Conservation (phyloP, 2,888 invertebrate species). For the Junonia oenone region DNA sequence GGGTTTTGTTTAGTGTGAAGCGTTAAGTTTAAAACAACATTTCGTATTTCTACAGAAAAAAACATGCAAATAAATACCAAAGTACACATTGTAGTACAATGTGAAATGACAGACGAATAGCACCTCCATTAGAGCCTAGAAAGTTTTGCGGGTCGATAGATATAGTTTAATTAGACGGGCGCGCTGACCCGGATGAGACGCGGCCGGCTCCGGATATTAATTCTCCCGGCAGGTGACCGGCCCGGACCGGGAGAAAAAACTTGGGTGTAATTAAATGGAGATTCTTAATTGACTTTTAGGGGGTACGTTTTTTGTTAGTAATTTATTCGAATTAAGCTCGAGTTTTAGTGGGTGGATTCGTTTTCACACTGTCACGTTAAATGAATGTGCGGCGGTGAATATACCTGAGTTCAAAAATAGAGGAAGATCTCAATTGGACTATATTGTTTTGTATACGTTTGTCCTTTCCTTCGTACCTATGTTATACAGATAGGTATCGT, state of each 20-base stretch:
- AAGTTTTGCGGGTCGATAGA: constrained; percentile 5
- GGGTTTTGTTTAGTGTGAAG: too few relatives aligned
- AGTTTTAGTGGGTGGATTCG: neutral
- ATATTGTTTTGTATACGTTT: too few relatives aligned
- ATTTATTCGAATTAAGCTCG: neutral
- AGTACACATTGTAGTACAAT: too few relatives aligned
- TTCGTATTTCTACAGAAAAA: too few relatives aligned
- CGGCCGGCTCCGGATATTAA: constrained; percentile 26
- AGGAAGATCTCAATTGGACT: too few relatives aligned
- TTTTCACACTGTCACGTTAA: neutral
- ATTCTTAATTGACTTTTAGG: neutral
- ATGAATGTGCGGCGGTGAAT: too few relatives aligned
- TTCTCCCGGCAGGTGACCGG: constrained; percentile 7
- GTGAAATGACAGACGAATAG: too few relatives aligned
- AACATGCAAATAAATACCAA: too few relatives aligned
- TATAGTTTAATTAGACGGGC: constrained; percentile 24
- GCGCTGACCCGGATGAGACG: constrained; percentile 28
- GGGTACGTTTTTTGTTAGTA: neutral
- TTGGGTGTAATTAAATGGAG: neutral
- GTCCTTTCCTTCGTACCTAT: too few relatives aligned
- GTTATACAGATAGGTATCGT: too few relatives aligned
- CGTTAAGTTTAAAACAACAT: too few relatives aligned
- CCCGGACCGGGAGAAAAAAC: neutral
- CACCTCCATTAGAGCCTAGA: neutral
- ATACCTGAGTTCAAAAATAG: too few relatives aligned